These are phyloP conservation scores for Sebastiscus tertius DNA, from an alignment of 2,797 vertebrate genomes.

Conservation along the genomic window DNA sequence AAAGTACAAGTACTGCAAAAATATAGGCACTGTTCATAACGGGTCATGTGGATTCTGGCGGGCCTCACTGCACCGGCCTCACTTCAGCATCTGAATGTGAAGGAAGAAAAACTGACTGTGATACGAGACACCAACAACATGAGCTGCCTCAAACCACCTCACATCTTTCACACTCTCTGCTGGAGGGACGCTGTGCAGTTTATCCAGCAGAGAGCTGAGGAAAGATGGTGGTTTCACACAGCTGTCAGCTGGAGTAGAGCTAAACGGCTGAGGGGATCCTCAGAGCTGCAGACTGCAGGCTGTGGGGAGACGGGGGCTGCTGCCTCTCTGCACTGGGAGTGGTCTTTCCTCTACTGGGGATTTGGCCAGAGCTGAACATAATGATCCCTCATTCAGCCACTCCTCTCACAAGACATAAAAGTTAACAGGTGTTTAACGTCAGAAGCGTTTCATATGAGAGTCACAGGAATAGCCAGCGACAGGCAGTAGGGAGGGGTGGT, in stretches of 20 bases:
- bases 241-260: conserved; percentile 72
- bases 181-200: conserved; percentile 30
- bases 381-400: conserved; percentile 72
- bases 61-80: background rate
- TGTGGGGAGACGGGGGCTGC: conserved; percentile 51
- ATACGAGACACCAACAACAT: conserved; percentile 22
- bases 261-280: conserved; percentile 50
- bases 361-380: conserved; percentile 73
- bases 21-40: background rate
- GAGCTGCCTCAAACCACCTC: conserved; percentile 12
- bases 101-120: background rate
- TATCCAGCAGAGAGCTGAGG: conserved; percentile 54
- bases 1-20: background rate
- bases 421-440: conserved; percentile 85
- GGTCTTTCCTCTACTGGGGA: conserved; percentile 81
- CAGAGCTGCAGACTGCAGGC: conserved; percentile 14
- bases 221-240: conserved; percentile 69
- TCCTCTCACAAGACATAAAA: conserved; percentile 79
- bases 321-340: conserved; percentile 66
- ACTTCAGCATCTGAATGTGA: conserved; percentile 2
- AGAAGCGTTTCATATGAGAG: conserved; percentile 69
- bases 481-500: conserved; percentile 63
- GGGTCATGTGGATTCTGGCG: conserved; percentile 16
- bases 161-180: conserved; percentile 24
- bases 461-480: conserved; percentile 69